phyloP scores from a whole-genome alignment of 2,888 invertebrate genomes.

The Morpho deidamia region DNA sequence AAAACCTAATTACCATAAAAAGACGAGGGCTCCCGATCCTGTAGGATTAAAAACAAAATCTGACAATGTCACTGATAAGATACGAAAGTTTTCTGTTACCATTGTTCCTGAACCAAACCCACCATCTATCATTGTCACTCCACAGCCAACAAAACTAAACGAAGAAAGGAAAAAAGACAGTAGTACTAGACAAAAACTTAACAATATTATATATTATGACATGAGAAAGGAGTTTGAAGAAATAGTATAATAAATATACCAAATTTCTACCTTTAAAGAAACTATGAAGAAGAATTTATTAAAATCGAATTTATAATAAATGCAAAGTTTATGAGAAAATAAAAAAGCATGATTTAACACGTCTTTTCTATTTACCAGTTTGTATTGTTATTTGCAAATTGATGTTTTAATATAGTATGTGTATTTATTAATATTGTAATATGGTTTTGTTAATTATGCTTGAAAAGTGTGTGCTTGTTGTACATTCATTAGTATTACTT shows the following conservation, averaged over 20 bases:
- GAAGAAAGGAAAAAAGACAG: constrained; percentile 48
- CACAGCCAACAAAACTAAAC: constrained; percentile 39
- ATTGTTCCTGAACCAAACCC: constrained; percentile 41
- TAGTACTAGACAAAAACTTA: constrained; percentile 54
- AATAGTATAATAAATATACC: constrained; percentile 38
- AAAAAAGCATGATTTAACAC: constrained; percentile 11
- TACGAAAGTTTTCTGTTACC: constrained; percentile 58
- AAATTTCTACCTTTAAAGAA: not conserved
- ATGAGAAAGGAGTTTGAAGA: constrained; percentile 68
- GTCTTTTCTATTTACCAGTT: constrained; percentile 10
- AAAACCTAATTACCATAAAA: constrained; percentile 37
- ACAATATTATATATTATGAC: constrained; percentile 45
- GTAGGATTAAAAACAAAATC: constrained; percentile 39
- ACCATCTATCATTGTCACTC: constrained; percentile 43
- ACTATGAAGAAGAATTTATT: not conserved
- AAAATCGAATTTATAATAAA: constrained; percentile 1
- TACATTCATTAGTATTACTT: no score
- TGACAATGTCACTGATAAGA: constrained; percentile 68
- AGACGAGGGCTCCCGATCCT: constrained; percentile 30
- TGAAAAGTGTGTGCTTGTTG: no score
- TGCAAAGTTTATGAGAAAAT: constrained; percentile 3
- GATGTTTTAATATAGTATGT: no score
- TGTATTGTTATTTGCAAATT: not conserved
- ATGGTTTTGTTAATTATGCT: no score
- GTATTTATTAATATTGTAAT: no score